These are phyloP conservation scores for Ectropis crepuscularia DNA, from an alignment of 2,888 invertebrate species.

Conservation along the genomic window DNA sequence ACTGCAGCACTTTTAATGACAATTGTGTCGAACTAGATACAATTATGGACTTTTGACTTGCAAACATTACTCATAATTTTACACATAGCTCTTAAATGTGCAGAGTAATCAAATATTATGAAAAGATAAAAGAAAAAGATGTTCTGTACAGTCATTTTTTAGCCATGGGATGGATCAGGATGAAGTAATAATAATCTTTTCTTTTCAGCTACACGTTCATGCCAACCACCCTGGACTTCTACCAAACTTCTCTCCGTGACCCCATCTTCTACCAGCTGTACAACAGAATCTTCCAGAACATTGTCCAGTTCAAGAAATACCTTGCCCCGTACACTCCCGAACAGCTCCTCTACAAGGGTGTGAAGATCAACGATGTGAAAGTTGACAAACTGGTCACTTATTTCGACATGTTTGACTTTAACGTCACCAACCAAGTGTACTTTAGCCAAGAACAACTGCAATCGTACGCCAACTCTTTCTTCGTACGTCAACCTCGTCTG, in stretches of 20 bases:
- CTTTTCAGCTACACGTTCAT: slow-evolving; percentile 67
- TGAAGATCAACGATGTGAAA: slow-evolving; percentile 85
- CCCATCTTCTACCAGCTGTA: slow-evolving; percentile 89
- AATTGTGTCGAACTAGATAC: neutral
- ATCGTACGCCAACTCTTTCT: slow-evolving; percentile 67
- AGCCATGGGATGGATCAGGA: too few relatives aligned
- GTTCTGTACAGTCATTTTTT: too few relatives aligned
- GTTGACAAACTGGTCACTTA: slow-evolving; percentile 87
- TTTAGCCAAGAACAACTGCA: slow-evolving; percentile 60
- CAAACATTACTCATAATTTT: too few relatives aligned
- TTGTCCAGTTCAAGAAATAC: slow-evolving; percentile 85
- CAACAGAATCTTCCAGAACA: slow-evolving; percentile 84
- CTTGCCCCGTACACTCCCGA: slow-evolving; percentile 84
- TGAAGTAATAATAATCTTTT: slow-evolving; percentile 9
- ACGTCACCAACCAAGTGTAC: slow-evolving; percentile 83
- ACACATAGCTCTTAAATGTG: too few relatives aligned
- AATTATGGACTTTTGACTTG: neutral
- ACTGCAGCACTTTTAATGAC: too few relatives aligned
- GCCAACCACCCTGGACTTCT: slow-evolving; percentile 87
- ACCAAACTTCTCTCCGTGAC: slow-evolving; percentile 87
- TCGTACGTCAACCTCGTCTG: slow-evolving; percentile 88
- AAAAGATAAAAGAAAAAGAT: too few relatives aligned
- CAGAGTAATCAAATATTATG: too few relatives aligned
- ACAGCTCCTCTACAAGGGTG: slow-evolving; percentile 84
- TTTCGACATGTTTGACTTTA: slow-evolving; percentile 87